A percentile compares a stretch with the other conserved stretches of the same genome.
These are phyloP conservation scores for Strix uralensis DNA, from an alignment of 2,113 vertebrate genomes.

Conservation along the genomic window DNA sequence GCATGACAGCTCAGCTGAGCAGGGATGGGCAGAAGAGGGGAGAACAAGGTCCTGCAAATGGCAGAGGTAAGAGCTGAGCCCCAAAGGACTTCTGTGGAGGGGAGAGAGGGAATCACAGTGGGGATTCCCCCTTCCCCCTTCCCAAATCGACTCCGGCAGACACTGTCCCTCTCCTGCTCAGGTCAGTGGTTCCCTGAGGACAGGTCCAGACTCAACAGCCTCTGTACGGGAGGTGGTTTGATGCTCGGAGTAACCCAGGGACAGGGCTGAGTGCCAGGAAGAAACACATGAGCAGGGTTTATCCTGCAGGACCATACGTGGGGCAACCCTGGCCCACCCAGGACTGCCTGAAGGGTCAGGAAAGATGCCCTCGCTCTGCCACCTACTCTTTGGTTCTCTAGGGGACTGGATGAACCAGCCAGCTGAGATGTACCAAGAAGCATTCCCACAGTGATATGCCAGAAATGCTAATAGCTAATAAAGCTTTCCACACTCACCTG, in stretches of 20 bases:
- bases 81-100: neutral
- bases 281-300: neutral
- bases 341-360: neutral
- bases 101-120: accelerated
- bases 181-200: neutral
- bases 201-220: neutral
- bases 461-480: accelerated
- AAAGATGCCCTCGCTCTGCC: neutral
- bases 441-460: neutral
- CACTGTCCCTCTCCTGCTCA: neutral
- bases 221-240: neutral
- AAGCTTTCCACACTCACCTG: neutral
- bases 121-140: neutral
- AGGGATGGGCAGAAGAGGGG: neutral
- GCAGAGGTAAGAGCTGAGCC: neutral
- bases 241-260: neutral
- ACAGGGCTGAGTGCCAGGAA: neutral
- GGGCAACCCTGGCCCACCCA: neutral
- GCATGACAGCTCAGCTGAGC: accelerated
- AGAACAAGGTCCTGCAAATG: neutral
- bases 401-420: neutral
- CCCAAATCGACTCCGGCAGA: neutral
- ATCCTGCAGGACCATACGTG: neutral
- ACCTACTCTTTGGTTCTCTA: neutral
- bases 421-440: neutral